These are phyloP conservation scores for Tinea trinotella DNA, from an alignment of 2,888 invertebrate genomes.

Conservation along the genomic window DNA sequence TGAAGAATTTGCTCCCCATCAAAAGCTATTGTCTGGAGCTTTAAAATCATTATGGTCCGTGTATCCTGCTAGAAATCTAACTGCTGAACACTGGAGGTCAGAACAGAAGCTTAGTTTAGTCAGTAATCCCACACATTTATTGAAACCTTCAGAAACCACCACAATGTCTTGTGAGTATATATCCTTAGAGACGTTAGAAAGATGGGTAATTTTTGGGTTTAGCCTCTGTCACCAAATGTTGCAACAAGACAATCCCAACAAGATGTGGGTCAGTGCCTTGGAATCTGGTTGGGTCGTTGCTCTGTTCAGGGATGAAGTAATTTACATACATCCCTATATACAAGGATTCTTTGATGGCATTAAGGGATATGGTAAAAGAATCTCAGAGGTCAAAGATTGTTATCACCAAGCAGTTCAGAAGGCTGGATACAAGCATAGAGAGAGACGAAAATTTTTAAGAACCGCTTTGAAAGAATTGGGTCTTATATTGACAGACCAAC, in stretches of 20 bases:
- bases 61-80: slow-evolving; percentile 90
- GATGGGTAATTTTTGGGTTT: slow-evolving; percentile 97
- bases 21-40: slow-evolving; percentile 87
- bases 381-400: slow-evolving; percentile 96
- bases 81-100: slow-evolving; percentile 95
- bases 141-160: slow-evolving; percentile 95
- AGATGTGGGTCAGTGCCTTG: slow-evolving; percentile 92
- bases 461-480: slow-evolving; percentile 96
- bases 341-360: slow-evolving; percentile 94
- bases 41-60: slow-evolving; percentile 90
- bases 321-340: slow-evolving; percentile 95
- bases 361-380: slow-evolving; percentile 93
- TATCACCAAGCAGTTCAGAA: slow-evolving; percentile 92
- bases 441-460: slow-evolving; percentile 95
- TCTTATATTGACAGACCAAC: slow-evolving; percentile 96
- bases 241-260: slow-evolving; percentile 86
- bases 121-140: slow-evolving; percentile 92
- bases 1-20: slow-evolving; percentile 97
- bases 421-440: slow-evolving; percentile 92
- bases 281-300: slow-evolving; percentile 96
- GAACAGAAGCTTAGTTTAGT: slow-evolving; percentile 94
- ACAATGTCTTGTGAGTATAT: slow-evolving; percentile 98
- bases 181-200: slow-evolving; percentile 94
- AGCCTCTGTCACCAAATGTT: slow-evolving; percentile 91
- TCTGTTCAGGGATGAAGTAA: slow-evolving; percentile 96